phyloP scores from a whole-genome alignment of 2,797 vertebrate species.

The Falco columbarius region DNA sequence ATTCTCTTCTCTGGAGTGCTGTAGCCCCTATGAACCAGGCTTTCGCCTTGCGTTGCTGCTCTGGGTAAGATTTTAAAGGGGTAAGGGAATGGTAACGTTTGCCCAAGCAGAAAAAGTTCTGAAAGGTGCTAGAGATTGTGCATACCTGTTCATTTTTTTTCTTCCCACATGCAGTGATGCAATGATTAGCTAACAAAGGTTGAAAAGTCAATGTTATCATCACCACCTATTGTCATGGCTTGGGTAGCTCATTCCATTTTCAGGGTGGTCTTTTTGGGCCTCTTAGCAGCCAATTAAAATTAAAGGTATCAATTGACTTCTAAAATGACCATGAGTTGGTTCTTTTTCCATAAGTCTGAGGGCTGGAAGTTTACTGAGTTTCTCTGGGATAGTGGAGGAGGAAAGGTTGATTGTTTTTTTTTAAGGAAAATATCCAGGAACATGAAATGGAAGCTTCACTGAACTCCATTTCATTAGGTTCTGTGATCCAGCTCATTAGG shows the following conservation, averaged over 20 bases:
- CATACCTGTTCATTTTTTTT: not conserved
- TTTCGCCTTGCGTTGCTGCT: not conserved
- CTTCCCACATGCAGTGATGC: fast-evolving
- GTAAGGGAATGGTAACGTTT: not conserved
- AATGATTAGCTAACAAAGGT: not conserved
- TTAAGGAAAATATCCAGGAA: not conserved
- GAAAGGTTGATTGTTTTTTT: not conserved
- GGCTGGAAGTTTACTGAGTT: not conserved
- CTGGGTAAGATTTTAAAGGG: not conserved
- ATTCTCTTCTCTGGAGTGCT: not conserved
- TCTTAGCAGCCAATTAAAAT: not conserved
- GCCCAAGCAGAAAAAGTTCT: not conserved
- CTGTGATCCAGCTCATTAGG: not conserved
- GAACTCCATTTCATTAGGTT: not conserved
- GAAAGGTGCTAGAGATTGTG: not conserved
- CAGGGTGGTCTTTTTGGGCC: not conserved
- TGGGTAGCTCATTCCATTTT: not conserved
- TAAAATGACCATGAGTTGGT: not conserved
- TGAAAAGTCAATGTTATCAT: not conserved
- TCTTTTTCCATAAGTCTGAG: not conserved
- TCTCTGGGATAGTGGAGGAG: not conserved
- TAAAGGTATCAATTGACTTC: not conserved
- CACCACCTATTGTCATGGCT: not conserved
- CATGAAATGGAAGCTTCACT: not conserved
- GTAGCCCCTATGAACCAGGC: not conserved